Evolutionary conservation across 2,113 vertebrate species (phyloP).

Genomic region (Oncorhynchus kisutch): DNA sequence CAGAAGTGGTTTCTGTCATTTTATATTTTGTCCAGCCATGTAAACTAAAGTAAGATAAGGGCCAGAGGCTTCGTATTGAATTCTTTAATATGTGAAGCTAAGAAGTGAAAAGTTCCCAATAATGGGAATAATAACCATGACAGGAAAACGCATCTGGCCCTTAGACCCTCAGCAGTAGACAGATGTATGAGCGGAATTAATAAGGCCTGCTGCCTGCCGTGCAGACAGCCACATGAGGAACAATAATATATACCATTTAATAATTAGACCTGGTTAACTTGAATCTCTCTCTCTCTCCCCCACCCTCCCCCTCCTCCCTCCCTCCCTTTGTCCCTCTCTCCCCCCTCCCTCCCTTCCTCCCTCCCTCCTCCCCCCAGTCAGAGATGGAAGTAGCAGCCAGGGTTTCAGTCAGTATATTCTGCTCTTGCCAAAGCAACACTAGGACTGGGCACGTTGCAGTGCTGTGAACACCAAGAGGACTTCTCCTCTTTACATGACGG

Average conservation of each 20-base stretch:
- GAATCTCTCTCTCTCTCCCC: too few species aligned
- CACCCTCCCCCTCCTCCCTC: too few species aligned
- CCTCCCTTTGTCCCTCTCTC: too few species aligned
- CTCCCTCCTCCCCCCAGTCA: not conserved
- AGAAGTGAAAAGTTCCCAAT: constrained; percentile 67
- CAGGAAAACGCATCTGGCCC: constrained; percentile 44
- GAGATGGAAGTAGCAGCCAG: constrained; percentile 29
- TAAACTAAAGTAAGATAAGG: constrained; percentile 46
- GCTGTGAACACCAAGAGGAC: constrained; percentile 55
- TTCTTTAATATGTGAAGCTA: constrained; percentile 61
- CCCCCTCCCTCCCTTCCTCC: not conserved
- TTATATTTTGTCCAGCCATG: constrained; percentile 53
- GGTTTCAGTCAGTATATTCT: constrained; percentile 34
- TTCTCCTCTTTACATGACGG: constrained; percentile 58
- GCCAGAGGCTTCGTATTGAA: constrained; percentile 67
- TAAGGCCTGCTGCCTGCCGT: not conserved
- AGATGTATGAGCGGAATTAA: not conserved
- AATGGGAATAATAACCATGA: constrained; percentile 79
- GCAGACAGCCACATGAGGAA: too few species aligned
- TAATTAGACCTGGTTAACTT: too few species aligned
- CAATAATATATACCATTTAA: too few species aligned
- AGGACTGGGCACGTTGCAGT: constrained; percentile 47
- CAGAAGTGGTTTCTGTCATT: constrained; percentile 68
- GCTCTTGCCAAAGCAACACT: constrained; percentile 52
- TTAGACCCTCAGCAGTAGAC: constrained; percentile 10